phyloP scores from a whole-genome alignment of 2,797 vertebrate species.

The Anisognathus igniventris region DNA sequence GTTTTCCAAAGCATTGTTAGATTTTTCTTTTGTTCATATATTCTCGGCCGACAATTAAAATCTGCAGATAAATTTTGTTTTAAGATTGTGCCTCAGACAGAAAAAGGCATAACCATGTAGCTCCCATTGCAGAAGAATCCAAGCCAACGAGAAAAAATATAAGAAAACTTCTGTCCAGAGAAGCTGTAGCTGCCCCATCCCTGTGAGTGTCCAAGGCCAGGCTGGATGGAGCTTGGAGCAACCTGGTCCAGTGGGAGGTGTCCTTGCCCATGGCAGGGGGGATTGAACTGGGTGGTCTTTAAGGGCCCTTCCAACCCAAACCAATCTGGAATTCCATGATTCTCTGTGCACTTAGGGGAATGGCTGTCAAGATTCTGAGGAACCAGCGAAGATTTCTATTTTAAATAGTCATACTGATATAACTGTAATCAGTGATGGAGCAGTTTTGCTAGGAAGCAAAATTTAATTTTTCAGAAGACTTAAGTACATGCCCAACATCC shows the following conservation, averaged over 20 bases:
- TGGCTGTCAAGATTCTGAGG: neutral
- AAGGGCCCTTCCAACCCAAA: neutral
- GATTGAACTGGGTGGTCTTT: neutral
- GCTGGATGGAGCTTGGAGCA: neutral
- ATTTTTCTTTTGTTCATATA: neutral
- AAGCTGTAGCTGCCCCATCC: neutral
- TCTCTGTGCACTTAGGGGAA: neutral
- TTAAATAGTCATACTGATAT: neutral
- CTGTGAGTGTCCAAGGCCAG: neutral
- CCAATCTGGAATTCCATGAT: neutral
- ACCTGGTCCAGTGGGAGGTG: neutral
- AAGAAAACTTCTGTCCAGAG: neutral
- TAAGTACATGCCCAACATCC: neutral
- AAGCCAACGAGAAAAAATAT: neutral
- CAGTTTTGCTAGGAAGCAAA: neutral
- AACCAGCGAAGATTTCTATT: neutral
- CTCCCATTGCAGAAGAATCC: neutral
- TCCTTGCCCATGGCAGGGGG: neutral
- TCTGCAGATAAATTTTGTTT: neutral
- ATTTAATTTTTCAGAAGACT: neutral
- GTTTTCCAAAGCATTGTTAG: neutral
- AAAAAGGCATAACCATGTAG: neutral
- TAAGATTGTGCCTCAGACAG: neutral
- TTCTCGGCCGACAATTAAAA: neutral
- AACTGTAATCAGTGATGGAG: neutral